These are phyloP conservation scores for Brachionus rotundiformis DNA, from an alignment of 1,140 invertebrate genomes.

Conservation along the genomic window DNA sequence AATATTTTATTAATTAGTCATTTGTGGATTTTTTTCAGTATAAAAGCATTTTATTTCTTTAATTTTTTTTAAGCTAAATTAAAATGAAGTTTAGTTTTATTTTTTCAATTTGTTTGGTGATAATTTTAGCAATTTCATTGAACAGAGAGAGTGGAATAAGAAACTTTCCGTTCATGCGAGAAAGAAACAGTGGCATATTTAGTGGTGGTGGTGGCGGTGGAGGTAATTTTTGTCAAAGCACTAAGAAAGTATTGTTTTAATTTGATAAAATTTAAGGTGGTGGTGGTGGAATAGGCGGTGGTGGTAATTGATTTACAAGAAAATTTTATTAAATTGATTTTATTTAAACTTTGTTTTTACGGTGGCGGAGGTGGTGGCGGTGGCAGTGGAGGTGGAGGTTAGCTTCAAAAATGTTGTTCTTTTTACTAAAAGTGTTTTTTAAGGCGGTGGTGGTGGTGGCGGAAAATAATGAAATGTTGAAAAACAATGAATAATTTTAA, in stretches of 20 bases:
- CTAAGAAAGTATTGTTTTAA: neutral
- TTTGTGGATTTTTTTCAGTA: too few relatives aligned
- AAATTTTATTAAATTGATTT: neutral
- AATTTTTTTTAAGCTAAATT: too few relatives aligned
- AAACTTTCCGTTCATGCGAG: neutral
- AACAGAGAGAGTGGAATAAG: neutral
- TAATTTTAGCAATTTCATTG: neutral
- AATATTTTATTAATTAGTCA: too few relatives aligned
- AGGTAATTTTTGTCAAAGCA: too few relatives aligned
- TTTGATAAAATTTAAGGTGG: neutral
- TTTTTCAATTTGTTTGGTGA: neutral
- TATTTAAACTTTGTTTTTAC: neutral
- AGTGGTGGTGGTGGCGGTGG: too few relatives aligned
- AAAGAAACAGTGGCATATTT: neutral
- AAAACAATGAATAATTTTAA: neutral
- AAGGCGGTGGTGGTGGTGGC: neutral
- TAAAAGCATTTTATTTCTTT: too few relatives aligned
- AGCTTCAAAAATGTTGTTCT: neutral
- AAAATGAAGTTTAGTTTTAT: neutral
- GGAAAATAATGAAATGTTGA: neutral
- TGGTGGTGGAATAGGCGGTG: neutral
- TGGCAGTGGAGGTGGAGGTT: neutral
- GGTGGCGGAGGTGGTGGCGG: neutral
- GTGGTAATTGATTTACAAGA: too few relatives aligned
- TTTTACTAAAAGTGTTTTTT: neutral